A percentile compares a stretch with the other conserved stretches of the same genome.
These are phyloP conservation scores for Napeogenes inachia DNA, from an alignment of 2,888 invertebrate species.

Conservation along the genomic window DNA sequence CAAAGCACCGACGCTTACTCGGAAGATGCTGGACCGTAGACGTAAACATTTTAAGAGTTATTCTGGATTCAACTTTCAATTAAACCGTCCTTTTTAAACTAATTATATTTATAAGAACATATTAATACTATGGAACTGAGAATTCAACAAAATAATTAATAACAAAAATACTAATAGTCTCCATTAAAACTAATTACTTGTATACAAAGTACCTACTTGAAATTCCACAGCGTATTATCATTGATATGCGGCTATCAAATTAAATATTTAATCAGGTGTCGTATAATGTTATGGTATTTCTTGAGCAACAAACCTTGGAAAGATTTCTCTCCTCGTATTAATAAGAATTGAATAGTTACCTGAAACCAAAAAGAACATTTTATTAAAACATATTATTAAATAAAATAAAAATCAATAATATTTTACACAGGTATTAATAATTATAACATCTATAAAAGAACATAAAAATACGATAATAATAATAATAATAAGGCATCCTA, in stretches of 20 bases:
- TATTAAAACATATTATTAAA: not conserved
- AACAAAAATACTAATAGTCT: no score
- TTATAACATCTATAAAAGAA: no score
- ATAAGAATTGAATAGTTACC: not conserved
- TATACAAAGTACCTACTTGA: no score
- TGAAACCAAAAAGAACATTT: not conserved
- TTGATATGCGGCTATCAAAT: not conserved
- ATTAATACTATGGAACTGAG: no score
- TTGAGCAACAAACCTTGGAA: not conserved
- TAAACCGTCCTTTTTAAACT: constrained; percentile 32
- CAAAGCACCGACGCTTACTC: constrained; percentile 18
- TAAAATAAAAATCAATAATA: no score
- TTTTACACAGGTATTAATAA: no score
- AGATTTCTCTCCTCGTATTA: not conserved
- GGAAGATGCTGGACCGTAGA: constrained; percentile 42
- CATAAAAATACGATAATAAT: not conserved
- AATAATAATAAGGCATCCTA: not conserved
- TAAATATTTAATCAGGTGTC: not conserved
- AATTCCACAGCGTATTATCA: not conserved
- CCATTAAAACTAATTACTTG: no score
- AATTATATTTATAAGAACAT: no score
- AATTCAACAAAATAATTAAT: no score
- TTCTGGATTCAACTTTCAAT: constrained; percentile 40
- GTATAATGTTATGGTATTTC: not conserved
- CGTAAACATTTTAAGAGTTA: constrained; percentile 62